A percentile compares a stretch with the other conserved stretches of the same genome.
phyloP scores from a whole-genome alignment of 2,888 invertebrate genomes.

The Cylloceria caligata region DNA sequence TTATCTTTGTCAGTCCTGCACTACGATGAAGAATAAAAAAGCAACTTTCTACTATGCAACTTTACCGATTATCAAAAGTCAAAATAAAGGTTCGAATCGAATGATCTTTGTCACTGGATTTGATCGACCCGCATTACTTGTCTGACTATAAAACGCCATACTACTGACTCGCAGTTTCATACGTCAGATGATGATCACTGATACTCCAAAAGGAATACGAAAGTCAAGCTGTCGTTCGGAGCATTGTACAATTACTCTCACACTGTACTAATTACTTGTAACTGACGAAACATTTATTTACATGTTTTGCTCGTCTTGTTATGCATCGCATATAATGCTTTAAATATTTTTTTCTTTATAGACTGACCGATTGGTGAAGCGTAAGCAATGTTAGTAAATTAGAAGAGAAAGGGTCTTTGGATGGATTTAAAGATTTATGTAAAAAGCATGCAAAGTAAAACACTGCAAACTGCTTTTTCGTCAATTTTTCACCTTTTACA shows the following conservation, averaged over 20 bases:
- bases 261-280: background rate
- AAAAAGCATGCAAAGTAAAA: too few relatives aligned
- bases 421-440: too few relatives aligned
- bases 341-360: too few relatives aligned
- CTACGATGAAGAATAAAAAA: too few relatives aligned
- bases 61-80: too few relatives aligned
- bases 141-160: constrained; percentile 1
- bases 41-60: too few relatives aligned
- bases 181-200: background rate
- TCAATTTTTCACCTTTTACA: too few relatives aligned
- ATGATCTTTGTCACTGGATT: background rate
- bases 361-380: too few relatives aligned
- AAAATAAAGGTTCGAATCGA: background rate
- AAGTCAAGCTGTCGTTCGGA: background rate
- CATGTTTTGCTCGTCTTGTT: background rate
- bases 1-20: too few relatives aligned
- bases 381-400: too few relatives aligned
- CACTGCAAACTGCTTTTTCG: too few relatives aligned
- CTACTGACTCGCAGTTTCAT: background rate
- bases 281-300: constrained; percentile 1
- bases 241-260: background rate
- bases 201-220: background rate
- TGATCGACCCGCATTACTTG: background rate
- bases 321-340: background rate
- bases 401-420: too few relatives aligned